Evolutionary conservation across 1,140 invertebrate species (phyloP).

Genomic region (Hyposmocoma kahamanoa): DNA sequence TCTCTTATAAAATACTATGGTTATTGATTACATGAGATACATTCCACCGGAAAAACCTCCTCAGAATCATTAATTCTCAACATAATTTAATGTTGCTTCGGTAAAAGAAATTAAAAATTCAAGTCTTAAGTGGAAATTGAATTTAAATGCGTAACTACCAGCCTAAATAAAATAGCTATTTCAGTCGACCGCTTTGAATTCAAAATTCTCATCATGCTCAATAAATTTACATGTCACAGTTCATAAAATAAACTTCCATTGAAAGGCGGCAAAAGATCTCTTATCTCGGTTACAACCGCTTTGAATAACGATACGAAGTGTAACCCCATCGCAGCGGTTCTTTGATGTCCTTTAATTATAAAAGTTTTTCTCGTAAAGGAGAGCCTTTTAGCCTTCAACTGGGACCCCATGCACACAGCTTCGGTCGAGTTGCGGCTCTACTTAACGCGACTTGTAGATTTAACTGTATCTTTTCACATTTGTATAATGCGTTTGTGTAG

Average conservation of each 20-base stretch:
- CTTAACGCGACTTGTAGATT: slow-evolving; percentile 1
- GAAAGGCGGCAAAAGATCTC: slow-evolving; percentile 59
- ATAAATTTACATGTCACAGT: slow-evolving; percentile 46
- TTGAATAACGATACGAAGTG: slow-evolving; percentile 65
- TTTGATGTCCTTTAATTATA: slow-evolving; percentile 71
- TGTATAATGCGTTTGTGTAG: too few species aligned
- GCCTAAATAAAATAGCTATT: too few species aligned
- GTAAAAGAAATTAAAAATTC: too few species aligned
- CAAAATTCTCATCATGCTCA: slow-evolving; percentile 16
- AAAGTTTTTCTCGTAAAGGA: slow-evolving; percentile 61
- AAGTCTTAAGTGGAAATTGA: too few species aligned
- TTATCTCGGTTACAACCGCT: slow-evolving; percentile 58
- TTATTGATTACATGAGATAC: too few species aligned
- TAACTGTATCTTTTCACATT: too few species aligned
- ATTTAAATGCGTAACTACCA: too few species aligned
- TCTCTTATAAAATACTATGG: too few species aligned
- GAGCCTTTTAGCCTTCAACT: slow-evolving; percentile 35
- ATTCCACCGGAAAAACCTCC: too few species aligned
- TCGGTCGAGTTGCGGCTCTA: neutral
- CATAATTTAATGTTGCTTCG: too few species aligned
- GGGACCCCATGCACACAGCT: neutral
- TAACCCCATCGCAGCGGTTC: slow-evolving; percentile 60
- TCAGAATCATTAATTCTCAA: too few species aligned
- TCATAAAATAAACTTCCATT: slow-evolving; percentile 58
- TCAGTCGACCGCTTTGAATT: too few species aligned